Evolutionary conservation across 2,797 vertebrate genomes (phyloP).

Genomic region (Hoplostethus mediterraneus): DNA sequence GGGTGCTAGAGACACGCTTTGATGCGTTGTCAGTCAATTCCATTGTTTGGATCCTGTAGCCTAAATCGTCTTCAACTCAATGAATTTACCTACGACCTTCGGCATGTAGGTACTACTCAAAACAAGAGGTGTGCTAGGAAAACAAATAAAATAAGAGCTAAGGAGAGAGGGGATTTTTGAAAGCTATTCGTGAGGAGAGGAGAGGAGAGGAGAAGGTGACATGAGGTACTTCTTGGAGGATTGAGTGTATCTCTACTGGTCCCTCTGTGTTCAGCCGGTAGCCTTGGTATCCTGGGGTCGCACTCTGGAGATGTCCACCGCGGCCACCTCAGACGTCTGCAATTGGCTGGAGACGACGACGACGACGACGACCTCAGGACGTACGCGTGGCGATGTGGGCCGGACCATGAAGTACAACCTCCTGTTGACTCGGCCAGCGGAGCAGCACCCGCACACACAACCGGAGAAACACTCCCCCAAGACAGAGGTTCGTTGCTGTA

Average conservation of each 20-base stretch:
- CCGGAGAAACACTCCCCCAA: slow-evolving; percentile 26
- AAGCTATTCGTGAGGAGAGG: neutral
- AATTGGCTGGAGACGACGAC: slow-evolving; percentile 77
- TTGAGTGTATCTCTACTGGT: neutral
- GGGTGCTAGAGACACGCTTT: neutral
- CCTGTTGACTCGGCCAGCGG: slow-evolving; percentile 68
- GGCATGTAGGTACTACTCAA: too few relatives aligned
- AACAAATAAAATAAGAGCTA: neutral
- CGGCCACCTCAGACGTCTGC: slow-evolving; percentile 69
- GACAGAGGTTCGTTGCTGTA: slow-evolving; percentile 54
- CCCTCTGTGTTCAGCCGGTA: slow-evolving; percentile 81
- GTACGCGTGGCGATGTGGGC: neutral
- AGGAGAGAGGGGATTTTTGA: neutral
- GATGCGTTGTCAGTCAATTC: neutral
- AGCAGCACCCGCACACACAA: slow-evolving; percentile 37
- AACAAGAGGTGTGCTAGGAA: neutral
- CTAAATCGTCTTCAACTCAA: too few relatives aligned
- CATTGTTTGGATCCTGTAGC: too few relatives aligned
- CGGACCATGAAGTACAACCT: slow-evolving; percentile 72
- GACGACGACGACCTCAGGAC: slow-evolving; percentile 29
- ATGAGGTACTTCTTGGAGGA: neutral
- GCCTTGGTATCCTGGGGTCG: slow-evolving; percentile 86
- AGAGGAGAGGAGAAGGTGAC: too few relatives aligned
- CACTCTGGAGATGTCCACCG: slow-evolving; percentile 84
- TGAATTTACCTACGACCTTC: too few relatives aligned